Percentiles rank a stretch among this genome's conserved stretches.
These are phyloP conservation scores for Phymanthus crucifer DNA, from an alignment of 92 coral and sea anemone species.

Conservation along the genomic window DNA sequence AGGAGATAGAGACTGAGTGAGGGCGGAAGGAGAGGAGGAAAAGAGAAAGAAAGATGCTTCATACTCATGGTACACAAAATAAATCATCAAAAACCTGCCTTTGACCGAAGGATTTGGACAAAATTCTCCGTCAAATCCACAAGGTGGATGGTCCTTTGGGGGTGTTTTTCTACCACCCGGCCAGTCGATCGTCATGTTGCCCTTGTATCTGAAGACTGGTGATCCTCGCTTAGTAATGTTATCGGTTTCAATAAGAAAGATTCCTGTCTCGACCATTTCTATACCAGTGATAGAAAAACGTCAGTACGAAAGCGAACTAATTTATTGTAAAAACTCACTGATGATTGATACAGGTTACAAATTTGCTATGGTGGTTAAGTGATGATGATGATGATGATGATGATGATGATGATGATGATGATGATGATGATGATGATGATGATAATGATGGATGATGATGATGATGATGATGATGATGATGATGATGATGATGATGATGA, in stretches of 20 bases:
- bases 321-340: too few species aligned
- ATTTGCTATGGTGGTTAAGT: too few species aligned
- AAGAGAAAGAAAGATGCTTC: neutral
- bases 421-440: too few species aligned
- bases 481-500: too few species aligned
- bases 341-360: too few species aligned
- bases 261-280: slow-evolving; percentile 54
- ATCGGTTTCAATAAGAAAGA: slow-evolving; percentile 54
- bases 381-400: too few species aligned
- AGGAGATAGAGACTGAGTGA: too few species aligned
- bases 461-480: too few species aligned
- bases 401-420: too few species aligned
- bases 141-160: slow-evolving; percentile 76
- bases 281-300: neutral
- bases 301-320: neutral
- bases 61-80: neutral
- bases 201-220: slow-evolving; percentile 49
- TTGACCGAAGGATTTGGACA: slow-evolving; percentile 30
- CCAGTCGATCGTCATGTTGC: slow-evolving; percentile 65
- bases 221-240: slow-evolving; percentile 43
- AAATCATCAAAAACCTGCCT: slow-evolving; percentile 1
- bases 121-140: slow-evolving; percentile 79
- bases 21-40: neutral
- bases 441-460: too few species aligned
- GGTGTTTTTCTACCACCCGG: slow-evolving; percentile 48